These are phyloP conservation scores for Sebastes taczanowskii DNA, from an alignment of 2,797 vertebrate genomes.

Conservation along the genomic window DNA sequence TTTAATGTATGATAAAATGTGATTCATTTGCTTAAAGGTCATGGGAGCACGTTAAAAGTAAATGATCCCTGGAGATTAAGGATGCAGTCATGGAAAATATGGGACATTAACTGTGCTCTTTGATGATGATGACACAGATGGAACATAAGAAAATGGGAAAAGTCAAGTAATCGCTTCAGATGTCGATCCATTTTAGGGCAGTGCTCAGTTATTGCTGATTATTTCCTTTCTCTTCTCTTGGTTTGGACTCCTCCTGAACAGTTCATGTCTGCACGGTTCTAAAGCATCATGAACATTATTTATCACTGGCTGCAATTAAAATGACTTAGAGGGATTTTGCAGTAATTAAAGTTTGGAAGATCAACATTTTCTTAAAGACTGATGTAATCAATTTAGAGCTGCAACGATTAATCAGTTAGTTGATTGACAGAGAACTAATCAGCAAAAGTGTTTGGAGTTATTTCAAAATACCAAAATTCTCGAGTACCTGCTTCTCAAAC, in stretches of 20 bases:
- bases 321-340: not conserved
- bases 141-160: slow-evolving; percentile 48
- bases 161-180: not conserved
- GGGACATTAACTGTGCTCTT: slow-evolving; percentile 47
- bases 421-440: no score
- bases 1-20: not conserved
- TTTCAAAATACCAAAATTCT: not conserved
- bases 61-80: slow-evolving; percentile 58
- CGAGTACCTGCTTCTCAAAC: not conserved
- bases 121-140: slow-evolving; percentile 64
- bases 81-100: slow-evolving; percentile 73
- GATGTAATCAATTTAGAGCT: no score
- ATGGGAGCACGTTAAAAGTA: slow-evolving; percentile 53
- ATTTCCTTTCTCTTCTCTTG: slow-evolving; percentile 4
- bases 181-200: not conserved
- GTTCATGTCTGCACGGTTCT: not conserved
- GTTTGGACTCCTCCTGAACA: not conserved
- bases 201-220: not conserved
- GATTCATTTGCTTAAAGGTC: slow-evolving; percentile 42
- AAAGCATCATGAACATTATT: not conserved
- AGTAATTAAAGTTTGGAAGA: not conserved
- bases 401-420: no score
- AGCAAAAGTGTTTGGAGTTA: no score
- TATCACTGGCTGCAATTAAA: not conserved
- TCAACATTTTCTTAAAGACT: no score